Conservation (phyloP, 2,888 invertebrate species). For the Pyralis farinalis region DNA sequence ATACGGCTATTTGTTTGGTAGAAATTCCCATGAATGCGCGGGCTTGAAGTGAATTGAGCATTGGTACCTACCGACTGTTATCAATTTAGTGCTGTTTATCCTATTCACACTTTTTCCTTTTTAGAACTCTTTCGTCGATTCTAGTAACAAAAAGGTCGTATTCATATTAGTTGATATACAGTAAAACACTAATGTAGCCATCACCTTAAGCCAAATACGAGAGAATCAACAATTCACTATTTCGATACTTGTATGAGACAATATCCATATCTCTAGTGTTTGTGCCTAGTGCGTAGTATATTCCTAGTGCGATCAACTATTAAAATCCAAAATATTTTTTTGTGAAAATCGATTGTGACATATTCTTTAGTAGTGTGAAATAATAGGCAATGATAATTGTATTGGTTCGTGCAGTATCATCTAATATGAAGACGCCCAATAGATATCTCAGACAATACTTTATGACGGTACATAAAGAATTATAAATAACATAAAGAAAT, state of each 20-base stretch:
- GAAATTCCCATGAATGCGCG: conserved; percentile 10
- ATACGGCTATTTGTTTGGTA: conserved; percentile 13
- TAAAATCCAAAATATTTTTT: too few relatives aligned
- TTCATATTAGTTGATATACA: neutral
- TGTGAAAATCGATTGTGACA: too few relatives aligned
- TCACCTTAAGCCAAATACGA: too few relatives aligned
- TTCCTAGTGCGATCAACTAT: too few relatives aligned
- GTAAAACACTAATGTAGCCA: too few relatives aligned
- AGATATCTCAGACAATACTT: conserved; percentile 26
- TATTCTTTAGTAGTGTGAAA: too few relatives aligned
- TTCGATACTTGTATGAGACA: too few relatives aligned
- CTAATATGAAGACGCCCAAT: conserved; percentile 15
- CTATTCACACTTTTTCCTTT: too few relatives aligned
- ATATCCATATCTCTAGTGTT: too few relatives aligned
- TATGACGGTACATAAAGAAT: conserved; percentile 45
- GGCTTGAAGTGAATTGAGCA: neutral
- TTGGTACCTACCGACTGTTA: neutral
- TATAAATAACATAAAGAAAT: conserved; percentile 74
- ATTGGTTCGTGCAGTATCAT: neutral
- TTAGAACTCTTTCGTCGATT: neutral
- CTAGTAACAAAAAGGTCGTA: neutral
- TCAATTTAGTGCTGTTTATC: neutral
- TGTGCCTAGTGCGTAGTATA: too few relatives aligned
- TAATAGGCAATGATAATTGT: too few relatives aligned
- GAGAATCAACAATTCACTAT: too few relatives aligned